Evolutionary conservation across 2,113 vertebrate genomes (phyloP).

Genomic region (Piaya cayana): DNA sequence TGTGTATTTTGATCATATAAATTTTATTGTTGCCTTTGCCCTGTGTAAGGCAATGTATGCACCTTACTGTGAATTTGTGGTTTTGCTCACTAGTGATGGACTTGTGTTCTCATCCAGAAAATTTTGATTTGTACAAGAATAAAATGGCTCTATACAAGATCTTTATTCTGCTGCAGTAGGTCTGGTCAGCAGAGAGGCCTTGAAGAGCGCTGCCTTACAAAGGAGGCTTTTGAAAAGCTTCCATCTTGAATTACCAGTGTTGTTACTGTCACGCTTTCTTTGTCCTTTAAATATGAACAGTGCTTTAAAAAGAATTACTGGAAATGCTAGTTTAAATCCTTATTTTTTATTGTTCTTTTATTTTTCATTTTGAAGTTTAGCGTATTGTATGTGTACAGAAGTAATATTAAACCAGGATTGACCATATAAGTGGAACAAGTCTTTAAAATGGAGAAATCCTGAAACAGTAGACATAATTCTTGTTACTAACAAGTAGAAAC

Average conservation of each 20-base stretch:
- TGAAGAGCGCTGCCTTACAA: background rate
- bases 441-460: background rate
- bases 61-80: background rate
- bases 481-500: background rate
- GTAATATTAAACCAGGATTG: background rate
- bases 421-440: background rate
- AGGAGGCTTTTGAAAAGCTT: background rate
- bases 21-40: background rate
- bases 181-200: background rate
- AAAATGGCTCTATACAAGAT: background rate
- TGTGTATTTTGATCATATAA: accelerated
- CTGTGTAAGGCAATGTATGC: background rate
- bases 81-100: background rate
- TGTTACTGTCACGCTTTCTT: background rate
- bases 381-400: accelerated
- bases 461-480: background rate
- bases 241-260: accelerated
- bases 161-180: background rate
- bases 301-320: background rate
- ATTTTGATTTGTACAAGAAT: background rate
- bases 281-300: background rate
- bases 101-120: background rate
- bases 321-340: background rate
- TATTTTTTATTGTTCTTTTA: background rate
- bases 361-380: background rate